These are phyloP conservation scores for Fregetta grallaria DNA, from an alignment of 2,113 vertebrate genomes.

Conservation along the genomic window DNA sequence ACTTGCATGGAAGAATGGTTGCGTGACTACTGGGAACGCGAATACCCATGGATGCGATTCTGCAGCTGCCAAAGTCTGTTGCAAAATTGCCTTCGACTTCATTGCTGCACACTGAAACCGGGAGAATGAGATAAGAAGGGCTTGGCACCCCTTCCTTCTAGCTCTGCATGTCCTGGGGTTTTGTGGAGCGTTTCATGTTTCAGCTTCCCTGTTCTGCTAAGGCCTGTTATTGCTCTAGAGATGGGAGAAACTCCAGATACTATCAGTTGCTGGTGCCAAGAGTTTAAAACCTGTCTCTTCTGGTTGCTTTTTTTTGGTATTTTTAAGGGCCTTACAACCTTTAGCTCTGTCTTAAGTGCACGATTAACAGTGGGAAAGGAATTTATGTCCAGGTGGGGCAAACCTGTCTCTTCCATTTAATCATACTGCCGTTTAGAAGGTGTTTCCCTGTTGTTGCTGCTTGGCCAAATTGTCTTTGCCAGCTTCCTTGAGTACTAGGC, in stretches of 20 bases:
- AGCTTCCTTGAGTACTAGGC: background rate
- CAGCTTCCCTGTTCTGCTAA: background rate
- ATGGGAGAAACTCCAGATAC: background rate
- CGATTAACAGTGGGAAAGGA: background rate
- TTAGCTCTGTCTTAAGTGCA: background rate
- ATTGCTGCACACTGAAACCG: background rate
- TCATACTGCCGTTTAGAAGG: background rate
- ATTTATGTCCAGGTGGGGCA: slow-evolving; percentile 7
- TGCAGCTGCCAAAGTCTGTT: background rate
- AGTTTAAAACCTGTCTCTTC: background rate
- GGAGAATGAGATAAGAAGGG: slow-evolving; percentile 22
- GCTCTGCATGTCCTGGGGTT: background rate
- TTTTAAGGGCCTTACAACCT: background rate
- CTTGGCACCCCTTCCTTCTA: background rate
- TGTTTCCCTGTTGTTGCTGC: background rate
- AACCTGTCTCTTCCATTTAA: background rate
- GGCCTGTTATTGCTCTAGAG: background rate
- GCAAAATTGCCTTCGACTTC: background rate
- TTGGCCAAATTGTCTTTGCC: background rate
- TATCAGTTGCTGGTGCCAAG: background rate
- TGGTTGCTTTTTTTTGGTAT: background rate
- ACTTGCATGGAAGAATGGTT: background rate
- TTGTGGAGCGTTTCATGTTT: background rate
- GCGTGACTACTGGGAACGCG: background rate
- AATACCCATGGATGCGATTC: background rate